phyloP scores from a whole-genome alignment of 2,888 invertebrate genomes.

The Drosophila limbata region DNA sequence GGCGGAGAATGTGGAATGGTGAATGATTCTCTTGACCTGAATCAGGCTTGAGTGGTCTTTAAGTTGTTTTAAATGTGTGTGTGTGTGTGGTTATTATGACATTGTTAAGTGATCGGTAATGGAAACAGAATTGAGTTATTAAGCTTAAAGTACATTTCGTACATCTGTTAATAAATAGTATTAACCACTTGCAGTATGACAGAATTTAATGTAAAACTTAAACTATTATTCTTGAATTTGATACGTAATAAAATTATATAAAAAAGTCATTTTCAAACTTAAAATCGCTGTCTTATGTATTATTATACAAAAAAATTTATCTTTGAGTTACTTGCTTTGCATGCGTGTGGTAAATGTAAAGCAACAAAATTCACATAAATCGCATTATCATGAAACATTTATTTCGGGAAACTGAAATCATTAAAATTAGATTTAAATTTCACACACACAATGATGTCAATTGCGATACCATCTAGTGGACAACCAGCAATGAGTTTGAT shows the following conservation, averaged over 20 bases:
- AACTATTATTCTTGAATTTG: no score
- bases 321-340: not conserved
- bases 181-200: no score
- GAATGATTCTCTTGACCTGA: constrained; percentile 60
- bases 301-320: no score
- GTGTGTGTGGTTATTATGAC: constrained; percentile 19
- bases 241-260: no score
- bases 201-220: no score
- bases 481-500: constrained; percentile 59
- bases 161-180: not conserved
- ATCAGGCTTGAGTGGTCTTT: constrained; percentile 45
- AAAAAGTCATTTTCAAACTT: no score
- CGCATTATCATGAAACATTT: constrained; percentile 1
- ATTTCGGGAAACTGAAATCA: constrained; percentile 21
- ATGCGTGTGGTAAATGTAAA: not conserved
- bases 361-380: not conserved
- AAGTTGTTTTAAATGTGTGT: constrained; percentile 28
- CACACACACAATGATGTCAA: constrained; percentile 8
- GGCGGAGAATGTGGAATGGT: constrained; percentile 38
- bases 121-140: constrained; percentile 25
- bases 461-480: constrained; percentile 39
- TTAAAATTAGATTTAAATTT: constrained; percentile 31
- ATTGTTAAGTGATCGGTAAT: constrained; percentile 26
- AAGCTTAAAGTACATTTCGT: constrained; percentile 10
- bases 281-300: rapidly evolving